Conservation (phyloP, 2,113 vertebrate species). For the Callospermophilus lateralis region DNA sequence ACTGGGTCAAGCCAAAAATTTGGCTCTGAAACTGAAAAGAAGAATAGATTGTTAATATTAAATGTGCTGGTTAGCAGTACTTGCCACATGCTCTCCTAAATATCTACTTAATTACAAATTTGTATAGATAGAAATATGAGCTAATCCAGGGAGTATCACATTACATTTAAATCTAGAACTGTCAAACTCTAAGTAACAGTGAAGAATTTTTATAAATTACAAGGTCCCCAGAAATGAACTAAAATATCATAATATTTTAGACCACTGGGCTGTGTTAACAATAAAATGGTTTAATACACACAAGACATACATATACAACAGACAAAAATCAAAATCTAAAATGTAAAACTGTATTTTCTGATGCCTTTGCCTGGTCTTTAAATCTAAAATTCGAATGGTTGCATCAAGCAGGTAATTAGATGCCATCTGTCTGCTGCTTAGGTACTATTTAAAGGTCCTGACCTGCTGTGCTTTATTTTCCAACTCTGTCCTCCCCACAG, state of each 20-base stretch:
- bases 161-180: background rate
- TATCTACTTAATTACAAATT: background rate
- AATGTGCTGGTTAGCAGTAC: background rate
- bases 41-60: background rate
- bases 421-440: background rate
- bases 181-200: background rate
- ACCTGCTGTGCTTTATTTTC: background rate
- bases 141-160: background rate
- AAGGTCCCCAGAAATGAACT: background rate
- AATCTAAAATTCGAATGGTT: slow-evolving; percentile 13
- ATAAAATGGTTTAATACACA: background rate
- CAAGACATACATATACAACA: background rate
- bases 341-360: background rate
- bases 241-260: background rate
- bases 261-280: background rate
- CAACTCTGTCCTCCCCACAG: background rate
- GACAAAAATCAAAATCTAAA: background rate
- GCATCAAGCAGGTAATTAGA: background rate
- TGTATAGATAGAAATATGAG: background rate
- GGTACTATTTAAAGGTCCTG: background rate
- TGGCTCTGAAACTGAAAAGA: background rate
- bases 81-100: background rate
- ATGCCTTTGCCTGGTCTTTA: background rate
- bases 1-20: background rate
- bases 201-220: background rate